Percentiles rank a stretch among this genome's conserved stretches.
Evolutionary conservation across 2,113 vertebrate species (phyloP).

Genomic region (Plecotus auritus): DNA sequence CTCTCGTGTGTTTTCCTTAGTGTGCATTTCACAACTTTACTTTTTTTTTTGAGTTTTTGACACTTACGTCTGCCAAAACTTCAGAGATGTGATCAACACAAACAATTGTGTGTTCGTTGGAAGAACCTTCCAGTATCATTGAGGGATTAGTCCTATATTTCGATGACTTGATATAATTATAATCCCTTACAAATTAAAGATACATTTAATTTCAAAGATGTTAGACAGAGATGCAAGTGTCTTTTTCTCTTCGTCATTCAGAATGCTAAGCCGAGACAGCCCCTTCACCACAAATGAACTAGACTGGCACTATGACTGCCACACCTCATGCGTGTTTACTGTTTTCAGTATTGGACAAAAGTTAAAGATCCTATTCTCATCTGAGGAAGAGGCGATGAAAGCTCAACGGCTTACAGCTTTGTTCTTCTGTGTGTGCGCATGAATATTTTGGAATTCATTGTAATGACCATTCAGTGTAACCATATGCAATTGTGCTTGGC

Average conservation of each 20-base stretch:
- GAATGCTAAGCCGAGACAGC: neutral
- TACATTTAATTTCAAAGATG: constrained; percentile 16
- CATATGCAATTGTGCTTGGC: neutral
- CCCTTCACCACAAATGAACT: neutral
- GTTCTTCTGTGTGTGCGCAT: neutral
- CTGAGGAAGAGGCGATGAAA: neutral
- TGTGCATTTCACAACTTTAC: constrained; percentile 57
- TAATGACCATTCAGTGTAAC: neutral
- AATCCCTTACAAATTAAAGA: neutral
- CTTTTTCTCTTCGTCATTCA: neutral
- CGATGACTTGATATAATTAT: neutral
- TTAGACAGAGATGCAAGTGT: neutral
- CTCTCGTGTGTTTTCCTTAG: neutral
- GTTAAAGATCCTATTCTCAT: neutral
- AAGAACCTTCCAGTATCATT: neutral
- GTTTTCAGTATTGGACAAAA: neutral
- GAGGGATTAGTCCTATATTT: neutral
- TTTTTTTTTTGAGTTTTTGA: neutral
- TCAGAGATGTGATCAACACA: constrained; percentile 11
- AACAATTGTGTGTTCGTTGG: neutral
- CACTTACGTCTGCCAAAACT: constrained; percentile 24
- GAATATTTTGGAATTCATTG: neutral
- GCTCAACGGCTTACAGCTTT: neutral
- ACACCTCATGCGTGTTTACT: neutral
- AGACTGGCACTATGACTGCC: neutral